Base-by-base conservation (phyloP, 2,797 vertebrate species). In the Enteromius thamalakanensis region DNA sequence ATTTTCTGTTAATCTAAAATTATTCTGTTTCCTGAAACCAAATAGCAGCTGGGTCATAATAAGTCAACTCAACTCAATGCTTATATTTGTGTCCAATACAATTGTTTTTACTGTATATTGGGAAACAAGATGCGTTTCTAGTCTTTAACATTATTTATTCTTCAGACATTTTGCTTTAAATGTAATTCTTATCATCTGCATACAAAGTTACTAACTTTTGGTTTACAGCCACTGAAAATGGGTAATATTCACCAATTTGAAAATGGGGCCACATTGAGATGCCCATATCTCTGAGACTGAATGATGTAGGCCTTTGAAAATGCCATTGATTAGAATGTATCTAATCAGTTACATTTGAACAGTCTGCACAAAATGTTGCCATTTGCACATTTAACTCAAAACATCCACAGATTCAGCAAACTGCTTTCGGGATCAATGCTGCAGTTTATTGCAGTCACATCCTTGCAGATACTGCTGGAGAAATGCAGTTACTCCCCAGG, bases 321-420 rank as follows among this genome's bases (percentile, higher is more conserved):
- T 58, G 3, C 0, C 37, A 60, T 58, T 34, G 14, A 21, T 32
- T 29, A 62, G 26, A 12, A 4, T 5, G 2, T 7, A 37, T 47
- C 42, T 29, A 70, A 69, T 58, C 32, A 45, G 8, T 32, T 70
- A 26, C 17, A 37, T 49, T 34, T 81, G 12, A 49, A 72, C 26
- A 37, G 55, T 34, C 53, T 64, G 71, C 80, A 75, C 60, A 34
- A 21, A 0, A 37, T 49, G 29, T 26, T 51, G 14, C 80, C 7
- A 14, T 47, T 29, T 82, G 21, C n/a, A 55, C 58, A 42, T 55
- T 80, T 29, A 70, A 58, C 34, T 55, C 10, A 55, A 29, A 71
- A 64, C 69, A 51, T 74, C 26, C 55, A 49, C 69, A 74, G 69
- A 74, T 65, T 82, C 80, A 82, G 80, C 80, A 29, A 75, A 53